Evolutionary conservation across 2,113 vertebrate species (phyloP).

Genomic region (Rhipidura dahli): DNA sequence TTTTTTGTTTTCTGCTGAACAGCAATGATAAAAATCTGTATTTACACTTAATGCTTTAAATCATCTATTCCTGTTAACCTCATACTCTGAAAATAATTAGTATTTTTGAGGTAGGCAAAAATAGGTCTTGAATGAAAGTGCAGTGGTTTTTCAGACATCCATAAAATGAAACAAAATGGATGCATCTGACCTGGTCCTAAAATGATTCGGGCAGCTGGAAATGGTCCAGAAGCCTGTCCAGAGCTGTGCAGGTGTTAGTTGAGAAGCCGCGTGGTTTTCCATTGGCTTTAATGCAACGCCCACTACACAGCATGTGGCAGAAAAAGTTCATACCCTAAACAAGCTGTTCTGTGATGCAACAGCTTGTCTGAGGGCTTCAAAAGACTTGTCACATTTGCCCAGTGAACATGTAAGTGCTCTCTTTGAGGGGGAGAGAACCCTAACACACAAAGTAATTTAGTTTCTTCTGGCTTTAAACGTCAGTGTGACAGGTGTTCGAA

Average conservation of each 20-base stretch:
- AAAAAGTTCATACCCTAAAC: background rate
- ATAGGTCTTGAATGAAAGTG: background rate
- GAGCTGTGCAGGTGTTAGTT: background rate
- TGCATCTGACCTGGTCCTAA: background rate
- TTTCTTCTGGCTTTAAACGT: background rate
- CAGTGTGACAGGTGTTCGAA: fast-evolving
- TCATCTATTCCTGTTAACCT: background rate
- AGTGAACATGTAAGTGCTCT: background rate
- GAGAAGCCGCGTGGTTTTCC: background rate
- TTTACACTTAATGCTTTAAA: background rate
- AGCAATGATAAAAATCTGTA: background rate
- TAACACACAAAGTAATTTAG: background rate
- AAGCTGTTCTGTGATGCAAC: background rate
- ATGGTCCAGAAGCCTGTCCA: background rate
- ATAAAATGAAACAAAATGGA: background rate
- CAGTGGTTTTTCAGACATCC: background rate
- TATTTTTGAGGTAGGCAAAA: background rate
- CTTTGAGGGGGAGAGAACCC: background rate
- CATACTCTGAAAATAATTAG: background rate
- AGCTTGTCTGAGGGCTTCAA: fast-evolving
- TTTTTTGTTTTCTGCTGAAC: background rate
- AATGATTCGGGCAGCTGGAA: background rate
- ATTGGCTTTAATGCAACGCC: background rate
- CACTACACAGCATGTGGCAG: background rate
- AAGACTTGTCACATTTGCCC: background rate